Percentiles rank a stretch among this genome's conserved stretches.
Conservation (phyloP, 2,113 vertebrate genomes). For the Ariopsis seemanni region DNA sequence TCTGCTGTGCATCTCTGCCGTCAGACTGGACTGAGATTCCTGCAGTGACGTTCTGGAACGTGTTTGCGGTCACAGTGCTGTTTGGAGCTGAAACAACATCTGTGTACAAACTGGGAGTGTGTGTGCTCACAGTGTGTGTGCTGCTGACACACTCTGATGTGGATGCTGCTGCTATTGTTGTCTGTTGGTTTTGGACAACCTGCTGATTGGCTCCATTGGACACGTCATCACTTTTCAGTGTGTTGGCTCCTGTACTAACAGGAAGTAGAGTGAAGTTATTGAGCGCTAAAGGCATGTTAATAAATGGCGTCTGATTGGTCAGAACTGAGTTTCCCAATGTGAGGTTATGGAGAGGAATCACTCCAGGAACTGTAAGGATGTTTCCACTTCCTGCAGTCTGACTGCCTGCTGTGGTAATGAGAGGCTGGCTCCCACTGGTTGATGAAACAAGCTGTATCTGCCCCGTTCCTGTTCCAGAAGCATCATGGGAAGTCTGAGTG, state of each 20-base stretch:
- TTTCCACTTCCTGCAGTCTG: conserved; percentile 75
- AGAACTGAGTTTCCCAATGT: conserved; percentile 82
- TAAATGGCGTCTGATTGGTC: conserved; percentile 88
- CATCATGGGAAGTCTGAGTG: conserved; percentile 83
- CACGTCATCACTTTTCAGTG: conserved; percentile 57
- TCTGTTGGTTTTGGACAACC: conserved; percentile 54
- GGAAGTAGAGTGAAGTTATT: conserved; percentile 95
- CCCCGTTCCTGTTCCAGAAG: conserved; percentile 66
- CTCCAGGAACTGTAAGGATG: conserved; percentile 88
- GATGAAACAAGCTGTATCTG: conserved; percentile 89
- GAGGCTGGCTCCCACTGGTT: conserved; percentile 82
- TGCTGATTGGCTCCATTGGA: conserved; percentile 62
- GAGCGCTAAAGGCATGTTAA: conserved; percentile 90
- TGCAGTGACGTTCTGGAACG: conserved; percentile 65
- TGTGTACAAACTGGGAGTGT: conserved; percentile 73
- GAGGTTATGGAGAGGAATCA: conserved; percentile 92
- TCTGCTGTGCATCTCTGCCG: conserved; percentile 72
- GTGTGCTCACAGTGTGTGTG: conserved; percentile 79
- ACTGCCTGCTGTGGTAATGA: conserved; percentile 80
- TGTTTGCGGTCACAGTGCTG: conserved; percentile 51
- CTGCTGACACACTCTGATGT: conserved; percentile 63
- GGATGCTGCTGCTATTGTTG: conserved; percentile 48
- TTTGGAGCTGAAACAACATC: conserved; percentile 62
- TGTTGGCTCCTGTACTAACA: conserved; percentile 76
- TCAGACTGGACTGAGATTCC: conserved; percentile 69